A percentile compares a stretch with the other conserved stretches of the same genome.
These are phyloP conservation scores for Idaea dimidiata DNA, from an alignment of 2,888 invertebrate genomes.

Conservation along the genomic window DNA sequence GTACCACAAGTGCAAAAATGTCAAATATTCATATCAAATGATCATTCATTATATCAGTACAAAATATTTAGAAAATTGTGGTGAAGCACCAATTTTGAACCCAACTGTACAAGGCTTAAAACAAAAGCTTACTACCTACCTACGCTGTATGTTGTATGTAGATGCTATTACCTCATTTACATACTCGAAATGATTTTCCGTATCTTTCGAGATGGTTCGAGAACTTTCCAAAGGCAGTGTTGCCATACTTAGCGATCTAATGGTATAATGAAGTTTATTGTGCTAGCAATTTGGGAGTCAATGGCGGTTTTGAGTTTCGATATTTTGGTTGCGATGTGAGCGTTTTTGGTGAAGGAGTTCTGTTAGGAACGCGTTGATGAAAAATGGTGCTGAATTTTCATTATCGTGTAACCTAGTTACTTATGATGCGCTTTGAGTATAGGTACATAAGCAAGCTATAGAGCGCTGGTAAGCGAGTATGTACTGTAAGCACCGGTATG, in stretches of 20 bases:
- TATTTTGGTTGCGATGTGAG: constrained; percentile 15
- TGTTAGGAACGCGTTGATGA: no score
- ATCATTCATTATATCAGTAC: no score
- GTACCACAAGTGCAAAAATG: no score
- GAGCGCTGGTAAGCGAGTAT: no score
- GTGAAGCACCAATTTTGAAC: no score
- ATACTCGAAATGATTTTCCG: constrained; percentile 59
- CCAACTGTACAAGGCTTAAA: constrained; percentile 28
- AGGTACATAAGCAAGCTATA: no score
- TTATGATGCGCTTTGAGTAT: no score
- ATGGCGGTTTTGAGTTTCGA: constrained; percentile 18
- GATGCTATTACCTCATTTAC: constrained; percentile 53
- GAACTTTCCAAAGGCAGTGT: constrained; percentile 22
- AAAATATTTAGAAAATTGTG: no score
- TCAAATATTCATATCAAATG: no score
- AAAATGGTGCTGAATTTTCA: no score
- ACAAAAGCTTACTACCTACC: constrained; percentile 28
- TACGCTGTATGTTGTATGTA: constrained; percentile 35
- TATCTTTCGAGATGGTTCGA: constrained; percentile 27
- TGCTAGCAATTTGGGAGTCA: constrained; percentile 28
- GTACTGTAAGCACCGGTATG: no score
- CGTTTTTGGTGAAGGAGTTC: neutral
- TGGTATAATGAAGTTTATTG: constrained; percentile 27
- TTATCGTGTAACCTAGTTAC: no score
- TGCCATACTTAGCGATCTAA: constrained; percentile 16